Evolutionary conservation across 2,888 invertebrate genomes (phyloP).

Genomic region (Ischnus inquisitorius): DNA sequence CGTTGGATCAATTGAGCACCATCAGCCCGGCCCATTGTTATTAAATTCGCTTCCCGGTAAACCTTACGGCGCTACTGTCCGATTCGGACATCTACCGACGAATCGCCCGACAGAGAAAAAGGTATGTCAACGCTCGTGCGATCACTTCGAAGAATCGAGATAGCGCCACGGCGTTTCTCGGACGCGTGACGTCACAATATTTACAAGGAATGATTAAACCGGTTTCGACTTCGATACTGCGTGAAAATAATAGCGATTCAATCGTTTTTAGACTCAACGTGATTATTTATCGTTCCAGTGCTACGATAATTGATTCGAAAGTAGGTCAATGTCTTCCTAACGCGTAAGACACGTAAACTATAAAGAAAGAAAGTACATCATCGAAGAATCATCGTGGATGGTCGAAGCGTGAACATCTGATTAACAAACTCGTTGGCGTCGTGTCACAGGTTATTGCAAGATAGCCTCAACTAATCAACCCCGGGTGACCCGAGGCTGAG

Average conservation of each 20-base stretch:
- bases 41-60: conserved; percentile 5
- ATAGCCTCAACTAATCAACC: conserved; percentile 80
- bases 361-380: neutral
- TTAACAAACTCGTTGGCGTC: conserved; percentile 17
- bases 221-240: neutral
- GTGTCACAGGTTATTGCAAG: conserved; percentile 39
- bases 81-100: neutral
- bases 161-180: conserved; percentile 2
- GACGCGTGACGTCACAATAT: conserved; percentile 2
- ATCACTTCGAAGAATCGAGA: neutral
- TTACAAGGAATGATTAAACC: neutral
- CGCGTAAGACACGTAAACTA: neutral
- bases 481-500: conserved; percentile 74
- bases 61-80: conserved; percentile 4
- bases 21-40: conserved; percentile 53
- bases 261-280: neutral
- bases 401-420: neutral
- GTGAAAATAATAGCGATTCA: neutral
- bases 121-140: neutral
- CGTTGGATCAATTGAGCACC: conserved; percentile 58
- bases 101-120: neutral
- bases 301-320: neutral
- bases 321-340: neutral
- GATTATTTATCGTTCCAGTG: neutral
- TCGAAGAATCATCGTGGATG: neutral